Evolutionary conservation across 1,140 invertebrate genomes (phyloP), one percentile per base, ranked within the genome.

Genomic region (Papilio glaucus): DNA sequence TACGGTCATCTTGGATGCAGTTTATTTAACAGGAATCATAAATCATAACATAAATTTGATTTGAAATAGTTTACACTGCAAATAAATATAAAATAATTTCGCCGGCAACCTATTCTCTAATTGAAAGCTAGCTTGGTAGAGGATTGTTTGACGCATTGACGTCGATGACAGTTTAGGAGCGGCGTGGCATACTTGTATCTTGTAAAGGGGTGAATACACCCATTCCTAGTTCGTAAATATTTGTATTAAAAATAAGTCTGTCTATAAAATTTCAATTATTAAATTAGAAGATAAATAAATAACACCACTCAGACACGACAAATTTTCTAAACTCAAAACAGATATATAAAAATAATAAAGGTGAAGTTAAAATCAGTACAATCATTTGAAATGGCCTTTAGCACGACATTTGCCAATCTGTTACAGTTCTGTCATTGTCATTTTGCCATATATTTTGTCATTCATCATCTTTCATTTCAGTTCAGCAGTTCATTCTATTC

Each of bases 31-130:
- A 37, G 29, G 63, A 74, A 75, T 73, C 70, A 12, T 79, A 72
- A 77, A 60, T 67, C 53, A 75, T 71, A 68, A 73, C 75, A 80
- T 80, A 72, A 69, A 78, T 76, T 72, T 72, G 49, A 71, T 77
- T 37, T 65, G 37, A 53, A 33, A 73, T 21, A n/a, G 69, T 72
- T 74, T 62, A 61, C 67, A 75, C 68, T 74, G 72, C 10, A 68
- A 10, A 67, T 53, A 74, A 78, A 73, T 42, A 65, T 74, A 80
- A 67, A 73, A 81, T 77, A 80, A 79, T 72, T 80, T 84, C 81
- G 79, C 88, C 90, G 89, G 90, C 90, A 90, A 92, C 86, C 89
- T 89, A 84, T 67, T 80, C 42, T 65, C 74, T 74, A 76, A 78
- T 81, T 74, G 76, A 77, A 77, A 84, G 82, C 79, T 77, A 80